Base-by-base conservation (phyloP, 1,140 invertebrate genomes). In the Neodiprion pinetum region DNA sequence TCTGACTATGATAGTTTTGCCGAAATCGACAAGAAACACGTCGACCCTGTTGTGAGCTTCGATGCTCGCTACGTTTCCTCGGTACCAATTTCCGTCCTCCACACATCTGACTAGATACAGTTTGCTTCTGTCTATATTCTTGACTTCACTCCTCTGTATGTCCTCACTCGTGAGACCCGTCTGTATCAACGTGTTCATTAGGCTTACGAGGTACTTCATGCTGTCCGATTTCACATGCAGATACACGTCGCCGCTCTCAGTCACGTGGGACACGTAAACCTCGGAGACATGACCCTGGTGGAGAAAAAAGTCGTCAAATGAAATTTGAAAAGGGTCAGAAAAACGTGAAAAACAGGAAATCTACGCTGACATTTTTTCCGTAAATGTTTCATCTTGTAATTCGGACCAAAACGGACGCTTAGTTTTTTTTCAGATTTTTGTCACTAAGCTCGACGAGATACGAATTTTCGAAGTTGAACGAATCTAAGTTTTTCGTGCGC, bases 11-110 rank as follows among this genome's bases (percentile, higher is more conserved):
- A 90, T 80, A 0, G 79, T 86, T n/a, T 81, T 81, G 4, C 90
- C 90, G 50, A 83, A 76, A 78, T 91, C 90, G 3, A 91, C 79
- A 49, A 88, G 82, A 21, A 85, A 83, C 8, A 89, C 80, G 70
- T 81, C 80, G 1, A 86, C 83, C 50, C 74, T 65, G 74, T 76
- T 78, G 76, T 1, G 75, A 76, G n/a, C 73, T 21, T 81, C 81
- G 12, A n/a, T 71, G 72, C 53, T 66, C 48, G 71, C 68, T 10
- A 77, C 74, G 1, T 81, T 74, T 1, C 74, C 84, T 23, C 84
- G 76, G 11, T 84, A 80, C 86, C 88, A 90, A 17, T 80, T 77
- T 0, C 73, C 78, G 67, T 83, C 83, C 17, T 83, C 72, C 10
- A 79, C 76, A 66, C 81, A 80, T 76, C 48, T 82, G 1, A 80